Evolutionary conservation across 1,140 invertebrate species (phyloP).

Genomic region (Polyergus mexicanus): DNA sequence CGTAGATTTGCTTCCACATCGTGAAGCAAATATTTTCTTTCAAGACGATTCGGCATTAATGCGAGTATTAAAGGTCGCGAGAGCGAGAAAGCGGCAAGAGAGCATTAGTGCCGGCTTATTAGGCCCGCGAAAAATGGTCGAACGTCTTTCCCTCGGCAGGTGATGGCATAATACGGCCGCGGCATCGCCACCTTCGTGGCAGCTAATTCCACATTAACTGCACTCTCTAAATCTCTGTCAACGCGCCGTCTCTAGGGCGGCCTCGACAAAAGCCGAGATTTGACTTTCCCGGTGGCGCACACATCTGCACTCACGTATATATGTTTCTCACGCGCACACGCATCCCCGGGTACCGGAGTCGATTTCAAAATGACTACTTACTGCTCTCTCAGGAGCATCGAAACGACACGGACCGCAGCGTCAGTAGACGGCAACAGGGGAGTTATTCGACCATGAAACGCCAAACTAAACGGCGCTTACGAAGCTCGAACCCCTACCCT

Average conservation of each 20-base stretch:
- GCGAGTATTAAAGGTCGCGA: constrained; percentile 40
- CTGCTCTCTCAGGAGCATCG: constrained; percentile 58
- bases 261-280: constrained; percentile 55
- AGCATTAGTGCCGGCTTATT: constrained; percentile 81
- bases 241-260: constrained; percentile 55
- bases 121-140: constrained; percentile 73
- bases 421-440: constrained; percentile 72
- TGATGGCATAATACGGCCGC: constrained; percentile 68
- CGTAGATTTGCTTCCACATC: constrained; percentile 31
- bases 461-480: constrained; percentile 85
- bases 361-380: constrained; percentile 68
- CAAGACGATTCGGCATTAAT: constrained; percentile 50
- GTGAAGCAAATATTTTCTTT: constrained; percentile 60
- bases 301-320: not conserved
- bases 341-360: constrained; percentile 36
- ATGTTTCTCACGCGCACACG: not conserved
- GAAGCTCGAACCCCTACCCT: constrained; percentile 57
- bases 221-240: constrained; percentile 81
- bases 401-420: constrained; percentile 56
- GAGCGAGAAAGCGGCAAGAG: constrained; percentile 33
- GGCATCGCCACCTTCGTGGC: constrained; percentile 44
- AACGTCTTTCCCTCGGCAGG: constrained; percentile 69
- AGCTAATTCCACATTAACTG: constrained; percentile 82
- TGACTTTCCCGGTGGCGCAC: constrained; percentile 6
- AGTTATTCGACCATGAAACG: constrained; percentile 85